Base-by-base conservation (phyloP, 2,113 vertebrate species). In the Hippocampus comes region DNA sequence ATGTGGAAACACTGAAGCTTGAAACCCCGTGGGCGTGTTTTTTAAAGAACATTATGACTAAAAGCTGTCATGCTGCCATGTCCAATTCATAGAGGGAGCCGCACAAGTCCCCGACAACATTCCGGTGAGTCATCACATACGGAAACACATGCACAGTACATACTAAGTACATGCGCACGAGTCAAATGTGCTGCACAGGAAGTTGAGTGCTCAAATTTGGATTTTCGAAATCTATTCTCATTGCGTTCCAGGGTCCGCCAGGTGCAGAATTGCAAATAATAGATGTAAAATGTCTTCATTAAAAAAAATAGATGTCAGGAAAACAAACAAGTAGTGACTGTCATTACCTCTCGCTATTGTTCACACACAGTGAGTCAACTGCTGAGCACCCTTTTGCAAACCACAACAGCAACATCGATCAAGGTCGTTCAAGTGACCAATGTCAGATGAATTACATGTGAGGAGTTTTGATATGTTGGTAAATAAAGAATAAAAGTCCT, bases 31-130 rank as follows among this genome's bases (percentile, higher is more conserved):
- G 56, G 75, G 78, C 77, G 80, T 82, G 83, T 86, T 81, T 87
- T 61, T 75, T 74, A 38, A 86, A 78, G 79, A 84, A 66, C 83
- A 86, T 63, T 84, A 81, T 80, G 81, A 66, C 65, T 72, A 78
- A 79, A 81, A 74, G 76, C 81, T 80, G 78, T 84, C 78, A 78
- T 84, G 83, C 78, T 84, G 76, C 77, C 48, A 49, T 78, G 75
- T 87, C 70, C 73, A 83, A 79, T 88, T 86, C 74, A 83, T 86
- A 70, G 78, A 78, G 76, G 86, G 69, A 78, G 65, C 72, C 72
- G 71, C n/a, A 78, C 73, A 84, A 63, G 82, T 84, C 77, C 84
- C 80, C 84, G 83, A 74, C 70, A 66, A 68, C 76, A 72, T 82
- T 86, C 78, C 76, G 79, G 70, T 78, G 73, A 78, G 77, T 76